Evolutionary conservation across 2,888 invertebrate species (phyloP).

Genomic region (Scaeva pyrastri): DNA sequence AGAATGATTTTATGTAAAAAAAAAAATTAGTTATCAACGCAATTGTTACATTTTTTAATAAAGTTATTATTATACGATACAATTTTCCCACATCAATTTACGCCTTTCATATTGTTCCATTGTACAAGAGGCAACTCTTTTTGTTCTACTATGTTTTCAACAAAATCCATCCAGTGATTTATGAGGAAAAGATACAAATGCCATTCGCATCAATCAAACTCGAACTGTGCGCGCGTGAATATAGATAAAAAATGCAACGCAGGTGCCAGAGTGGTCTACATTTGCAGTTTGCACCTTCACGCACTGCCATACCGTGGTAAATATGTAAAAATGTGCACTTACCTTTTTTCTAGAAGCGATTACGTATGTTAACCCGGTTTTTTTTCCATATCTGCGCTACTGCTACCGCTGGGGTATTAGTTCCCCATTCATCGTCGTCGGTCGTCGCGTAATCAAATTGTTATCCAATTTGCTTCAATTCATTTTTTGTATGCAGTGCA

Average conservation of each 20-base stretch:
- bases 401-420: conserved; percentile 36
- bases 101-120: neutral
- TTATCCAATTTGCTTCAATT: conserved; percentile 60
- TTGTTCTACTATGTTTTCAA: neutral
- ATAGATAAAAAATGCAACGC: conserved; percentile 47
- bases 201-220: conserved; percentile 52
- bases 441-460: conserved; percentile 57
- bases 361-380: conserved; percentile 39
- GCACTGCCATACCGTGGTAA: conserved; percentile 18
- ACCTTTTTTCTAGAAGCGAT: conserved; percentile 3
- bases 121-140: neutral
- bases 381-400: neutral
- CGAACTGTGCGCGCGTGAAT: neutral
- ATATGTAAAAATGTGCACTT: neutral
- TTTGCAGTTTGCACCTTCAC: neutral
- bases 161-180: neutral
- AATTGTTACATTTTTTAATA: conserved; percentile 11
- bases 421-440: conserved; percentile 20
- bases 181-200: conserved; percentile 22
- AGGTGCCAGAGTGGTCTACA: conserved; percentile 8
- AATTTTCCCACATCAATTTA: conserved; percentile 61
- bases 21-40: conserved; percentile 20
- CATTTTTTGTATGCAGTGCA: conserved; percentile 6
- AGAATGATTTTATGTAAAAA: neutral
- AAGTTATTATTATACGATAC: conserved; percentile 17